Evolutionary conservation across 1,140 invertebrate species (phyloP).

Genomic region (Caenorhabditis latens): DNA sequence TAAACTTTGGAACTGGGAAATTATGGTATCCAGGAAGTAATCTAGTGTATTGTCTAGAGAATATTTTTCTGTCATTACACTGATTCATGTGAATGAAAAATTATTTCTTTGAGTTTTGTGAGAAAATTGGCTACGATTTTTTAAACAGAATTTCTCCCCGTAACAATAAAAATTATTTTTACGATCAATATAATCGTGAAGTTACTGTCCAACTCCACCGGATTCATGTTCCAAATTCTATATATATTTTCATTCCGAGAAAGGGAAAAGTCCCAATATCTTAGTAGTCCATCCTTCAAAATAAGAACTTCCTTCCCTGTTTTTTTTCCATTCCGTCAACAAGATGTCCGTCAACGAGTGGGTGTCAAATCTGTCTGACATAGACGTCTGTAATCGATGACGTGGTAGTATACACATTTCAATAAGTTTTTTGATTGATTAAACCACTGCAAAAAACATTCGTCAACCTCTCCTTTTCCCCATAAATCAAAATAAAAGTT

Average conservation of each 20-base stretch:
- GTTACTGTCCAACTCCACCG: no score
- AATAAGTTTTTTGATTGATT: constrained; percentile 45
- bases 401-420: constrained; percentile 34
- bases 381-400: neutral
- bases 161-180: no score
- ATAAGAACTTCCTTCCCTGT: neutral
- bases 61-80: no score
- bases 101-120: no score
- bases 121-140: no score
- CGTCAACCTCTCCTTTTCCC: neutral
- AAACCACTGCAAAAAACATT: neutral
- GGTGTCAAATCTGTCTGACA: constrained; percentile 30
- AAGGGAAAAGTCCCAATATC: neutral
- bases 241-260: neutral
- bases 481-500: constrained; percentile 6
- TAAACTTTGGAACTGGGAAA: no score
- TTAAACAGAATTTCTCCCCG: no score
- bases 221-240: no score
- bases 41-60: no score
- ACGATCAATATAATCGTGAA: no score
- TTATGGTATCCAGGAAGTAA: no score
- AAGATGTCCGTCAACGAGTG: neutral
- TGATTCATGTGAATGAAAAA: no score
- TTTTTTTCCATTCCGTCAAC: constrained; percentile 28
- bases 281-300: neutral